Conservation (phyloP, 1,140 invertebrate genomes). For the Latrodectus geometricus region DNA sequence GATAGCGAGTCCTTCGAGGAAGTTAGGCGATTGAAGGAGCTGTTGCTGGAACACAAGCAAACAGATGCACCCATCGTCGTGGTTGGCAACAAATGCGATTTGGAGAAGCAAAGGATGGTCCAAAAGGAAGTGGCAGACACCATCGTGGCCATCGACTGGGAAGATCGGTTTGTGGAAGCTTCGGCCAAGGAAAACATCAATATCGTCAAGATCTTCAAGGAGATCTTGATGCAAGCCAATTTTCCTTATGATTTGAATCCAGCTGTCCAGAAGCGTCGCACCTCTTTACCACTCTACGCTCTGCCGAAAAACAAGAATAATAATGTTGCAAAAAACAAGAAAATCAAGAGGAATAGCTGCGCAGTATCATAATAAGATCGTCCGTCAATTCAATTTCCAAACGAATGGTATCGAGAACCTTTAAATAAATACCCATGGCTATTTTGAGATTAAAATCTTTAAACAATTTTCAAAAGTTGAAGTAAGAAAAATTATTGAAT, state of each 20-base stretch:
- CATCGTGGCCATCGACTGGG: constrained; percentile 87
- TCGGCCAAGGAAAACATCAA: constrained; percentile 88
- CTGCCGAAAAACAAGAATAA: constrained; percentile 35
- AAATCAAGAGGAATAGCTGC: constrained; percentile 62
- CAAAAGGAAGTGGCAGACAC: constrained; percentile 80
- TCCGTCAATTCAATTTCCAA: no score
- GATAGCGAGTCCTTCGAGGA: constrained; percentile 63
- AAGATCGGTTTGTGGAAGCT: constrained; percentile 88
- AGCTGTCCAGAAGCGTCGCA: constrained; percentile 54
- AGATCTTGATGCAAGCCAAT: constrained; percentile 86
- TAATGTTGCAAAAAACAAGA: constrained; percentile 40
- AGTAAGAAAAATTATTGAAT: no score
- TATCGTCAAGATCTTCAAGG: constrained; percentile 75
- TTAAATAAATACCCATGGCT: no score
- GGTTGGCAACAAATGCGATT: constrained; percentile 88
- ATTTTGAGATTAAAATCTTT: no score
- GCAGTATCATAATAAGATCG: constrained; percentile 55
- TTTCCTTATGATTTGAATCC: constrained; percentile 84
- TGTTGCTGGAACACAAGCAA: constrained; percentile 82
- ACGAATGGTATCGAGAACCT: no score
- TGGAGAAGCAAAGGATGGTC: constrained; percentile 71
- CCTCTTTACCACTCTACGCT: constrained; percentile 51
- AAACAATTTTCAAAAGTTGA: no score
- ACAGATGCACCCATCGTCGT: constrained; percentile 84
- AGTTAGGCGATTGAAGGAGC: constrained; percentile 78